Evolutionary conservation across 2,888 invertebrate genomes (phyloP).

Genomic region (Amphipoea lucens): DNA sequence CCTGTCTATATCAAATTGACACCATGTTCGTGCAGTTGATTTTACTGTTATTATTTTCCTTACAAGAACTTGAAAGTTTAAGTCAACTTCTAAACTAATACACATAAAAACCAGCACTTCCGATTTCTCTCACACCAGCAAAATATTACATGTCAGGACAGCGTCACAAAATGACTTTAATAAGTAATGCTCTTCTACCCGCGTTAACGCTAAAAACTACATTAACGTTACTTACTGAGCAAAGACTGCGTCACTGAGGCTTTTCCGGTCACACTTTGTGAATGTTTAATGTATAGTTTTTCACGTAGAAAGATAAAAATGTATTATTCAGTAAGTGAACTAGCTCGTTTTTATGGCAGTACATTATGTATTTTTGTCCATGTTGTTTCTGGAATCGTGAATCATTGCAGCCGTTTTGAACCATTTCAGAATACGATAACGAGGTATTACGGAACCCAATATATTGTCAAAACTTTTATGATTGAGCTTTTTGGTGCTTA

Average conservation of each 20-base stretch:
- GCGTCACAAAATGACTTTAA: conserved; percentile 12
- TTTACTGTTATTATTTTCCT: neutral
- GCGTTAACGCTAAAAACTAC: conserved; percentile 23
- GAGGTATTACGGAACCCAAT: neutral
- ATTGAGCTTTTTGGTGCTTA: neutral
- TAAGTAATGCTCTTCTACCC: conserved; percentile 24
- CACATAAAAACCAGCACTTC: neutral
- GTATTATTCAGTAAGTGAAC: neutral
- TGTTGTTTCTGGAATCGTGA: neutral
- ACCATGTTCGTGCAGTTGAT: neutral
- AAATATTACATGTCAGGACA: neutral
- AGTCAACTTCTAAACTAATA: neutral
- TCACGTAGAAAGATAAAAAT: neutral
- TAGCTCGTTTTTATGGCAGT: neutral
- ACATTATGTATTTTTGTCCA: neutral
- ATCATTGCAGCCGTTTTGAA: too few relatives aligned
- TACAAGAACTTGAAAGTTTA: neutral
- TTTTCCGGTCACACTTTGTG: conserved; percentile 14
- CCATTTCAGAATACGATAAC: neutral
- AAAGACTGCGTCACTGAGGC: conserved; percentile 20
- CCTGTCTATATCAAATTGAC: neutral
- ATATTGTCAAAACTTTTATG: too few relatives aligned
- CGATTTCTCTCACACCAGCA: neutral
- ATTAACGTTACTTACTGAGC: conserved; percentile 23
- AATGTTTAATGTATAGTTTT: conserved; percentile 26